Base-by-base conservation (phyloP, 2,113 vertebrate species). In the Onychorhynchus coronatus region DNA sequence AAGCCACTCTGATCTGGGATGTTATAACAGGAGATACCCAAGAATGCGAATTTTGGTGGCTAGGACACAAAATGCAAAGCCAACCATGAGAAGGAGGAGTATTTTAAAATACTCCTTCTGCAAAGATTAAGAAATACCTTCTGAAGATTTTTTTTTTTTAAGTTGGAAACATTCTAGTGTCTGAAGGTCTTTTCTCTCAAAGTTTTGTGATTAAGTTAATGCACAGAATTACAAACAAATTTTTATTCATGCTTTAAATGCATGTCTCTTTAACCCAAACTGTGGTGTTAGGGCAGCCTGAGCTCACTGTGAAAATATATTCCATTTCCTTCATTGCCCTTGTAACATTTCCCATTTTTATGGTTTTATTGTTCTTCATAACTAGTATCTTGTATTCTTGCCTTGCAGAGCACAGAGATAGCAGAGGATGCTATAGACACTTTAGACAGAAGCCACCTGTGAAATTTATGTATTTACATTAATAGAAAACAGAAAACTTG, bases 401-500 rank as follows among this genome's bases (percentile, higher is more conserved):
- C 10, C 23, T 85, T 58, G 49, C 31, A 74, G 66, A 85, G 52
- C 25, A 71, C n/a, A 68, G 31, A 63, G 39, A 53, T 33, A 76
- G 46, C 4, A 42, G 61, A 93, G 35, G 52, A 92, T 84, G 59
- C 11, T 27, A 59, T 21, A 63, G 61, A 67, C 59, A 66, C 61
- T 73, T 73, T 56, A 86, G 56, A 68, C 61, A 92, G 65, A 84
- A 96, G 8, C 20, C 70, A 92, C 76, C 46, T 65, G 61, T 93
- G 41, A 94, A 91, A 92, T 73, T 17, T 68, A 82, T 91, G 25
- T 61, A 86, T 88, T 90, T 93, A 65, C 56, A 35, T 91, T 92
- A 96, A 85, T 44, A 86, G 66, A 93, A 94, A 95, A 72, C 23
- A 91, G 63, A 85, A 52, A 55, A 91, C 35, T 33, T 84, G 88